Percentiles rank a stretch among this genome's conserved stretches.
These are phyloP conservation scores for Chrysaora quinquecirrha DNA, from an alignment of 30 jellyfish, hydroid and myxozoan genomes.

Conservation along the genomic window DNA sequence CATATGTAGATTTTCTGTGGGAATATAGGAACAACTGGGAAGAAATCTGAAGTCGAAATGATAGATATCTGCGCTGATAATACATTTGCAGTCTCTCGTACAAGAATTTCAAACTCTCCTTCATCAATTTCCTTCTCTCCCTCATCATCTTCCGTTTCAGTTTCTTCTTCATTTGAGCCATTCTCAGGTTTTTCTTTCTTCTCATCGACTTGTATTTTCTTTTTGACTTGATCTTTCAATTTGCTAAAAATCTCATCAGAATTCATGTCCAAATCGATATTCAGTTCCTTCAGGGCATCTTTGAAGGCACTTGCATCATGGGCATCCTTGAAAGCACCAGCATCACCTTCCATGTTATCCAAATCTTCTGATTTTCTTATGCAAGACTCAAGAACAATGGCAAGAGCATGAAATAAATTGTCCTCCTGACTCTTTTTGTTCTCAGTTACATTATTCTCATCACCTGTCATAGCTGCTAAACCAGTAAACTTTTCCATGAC, in stretches of 20 bases:
- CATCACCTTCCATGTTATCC: no score
- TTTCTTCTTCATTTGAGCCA: not conserved
- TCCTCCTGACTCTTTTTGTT: not conserved
- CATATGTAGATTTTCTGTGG: slow-evolving; percentile 62
- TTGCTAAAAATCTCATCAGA: not conserved
- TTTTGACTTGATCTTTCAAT: not conserved
- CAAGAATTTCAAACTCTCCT: slow-evolving; percentile 78
- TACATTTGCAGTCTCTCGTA: slow-evolving; percentile 55
- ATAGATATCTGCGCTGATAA: slow-evolving; percentile 78
- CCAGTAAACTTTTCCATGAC: slow-evolving; percentile 28
- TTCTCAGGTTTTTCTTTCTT: not conserved
- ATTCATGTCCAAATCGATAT: not conserved
- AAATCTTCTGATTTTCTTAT: not conserved
- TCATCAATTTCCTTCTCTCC: slow-evolving; percentile 22
- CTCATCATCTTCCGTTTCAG: slow-evolving; percentile 10
- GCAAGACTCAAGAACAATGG: not conserved
- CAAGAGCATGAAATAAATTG: not conserved
- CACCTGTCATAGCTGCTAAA: slow-evolving; percentile 11
- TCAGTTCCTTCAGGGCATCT: not conserved
- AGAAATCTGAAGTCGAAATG: slow-evolving; percentile 66
- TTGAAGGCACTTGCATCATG: not conserved
- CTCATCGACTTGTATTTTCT: not conserved
- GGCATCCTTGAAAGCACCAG: not conserved
- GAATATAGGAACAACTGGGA: slow-evolving; percentile 87
- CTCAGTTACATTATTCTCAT: not conserved